Base-by-base conservation (phyloP, 2,797 vertebrate genomes). In the Pseudochirops corinnae region DNA sequence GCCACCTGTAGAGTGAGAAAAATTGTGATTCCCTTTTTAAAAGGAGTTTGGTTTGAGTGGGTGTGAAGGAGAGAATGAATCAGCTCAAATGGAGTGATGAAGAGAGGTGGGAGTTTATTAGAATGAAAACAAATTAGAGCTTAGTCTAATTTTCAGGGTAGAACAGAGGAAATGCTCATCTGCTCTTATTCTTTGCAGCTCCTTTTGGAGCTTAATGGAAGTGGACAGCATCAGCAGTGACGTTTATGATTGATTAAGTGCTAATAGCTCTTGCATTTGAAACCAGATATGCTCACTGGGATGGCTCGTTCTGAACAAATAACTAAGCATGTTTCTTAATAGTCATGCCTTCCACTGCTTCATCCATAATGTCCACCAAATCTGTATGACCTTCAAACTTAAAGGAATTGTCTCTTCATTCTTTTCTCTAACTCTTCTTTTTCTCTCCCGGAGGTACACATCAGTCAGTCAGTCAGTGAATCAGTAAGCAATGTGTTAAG, bases 21-120 rank as follows among this genome's bases (percentile, higher is more conserved):
- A 91, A 90, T 91, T 3, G 29, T 50, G 60, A 24, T 56, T 95
- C 91, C 13, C 26, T 93, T 92, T 94, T 95, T 11, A 94, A 97
- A 95, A 28, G 3, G 0, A 90, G 91, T 57, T 91, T 10, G 56
- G 0, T 1, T 2, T 10, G 95, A 97, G 91, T 0, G 50, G 97
- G 0, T 0, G 56, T 2, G 91, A 93, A 97, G 92, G 67, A 82
- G 92, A 95, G 55, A 96, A 39, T 96, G 93, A 97, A 95, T 55
- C 94, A 60, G 56, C 46, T n/a, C 46, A 90, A 46, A 28, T 2
- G 18, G 39, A 12, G 62, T 52, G 55, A 56, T 24, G 92, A 94
- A 28, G 90, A 93, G 57, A 96, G 96, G 96, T 96, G 57, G 67
- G 56, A 33, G 26, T 94, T 94, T 91, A 91, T 91, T 55, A 60